Evolutionary conservation across 2,797 vertebrate species (phyloP).

Genomic region (Astyanax mexicanus): DNA sequence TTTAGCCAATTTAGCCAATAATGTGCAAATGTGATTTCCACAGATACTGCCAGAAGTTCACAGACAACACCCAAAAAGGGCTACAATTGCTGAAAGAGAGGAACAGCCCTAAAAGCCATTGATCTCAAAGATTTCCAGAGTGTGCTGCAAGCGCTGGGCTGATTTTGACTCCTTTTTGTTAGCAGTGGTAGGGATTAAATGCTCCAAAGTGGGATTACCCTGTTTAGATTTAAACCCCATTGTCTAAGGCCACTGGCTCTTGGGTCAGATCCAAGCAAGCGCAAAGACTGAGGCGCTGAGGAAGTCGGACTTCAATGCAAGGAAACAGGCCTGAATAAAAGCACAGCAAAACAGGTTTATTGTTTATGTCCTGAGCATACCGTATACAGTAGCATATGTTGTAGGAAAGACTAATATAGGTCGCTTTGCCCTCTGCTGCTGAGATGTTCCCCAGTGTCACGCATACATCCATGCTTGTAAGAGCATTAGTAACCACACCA

Average conservation of each 20-base stretch:
- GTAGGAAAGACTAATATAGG: not conserved
- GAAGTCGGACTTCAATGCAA: constrained; percentile 2
- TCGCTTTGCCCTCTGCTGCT: not conserved
- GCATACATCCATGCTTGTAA: constrained; percentile 31
- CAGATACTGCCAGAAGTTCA: constrained; percentile 10
- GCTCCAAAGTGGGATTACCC: constrained; percentile 30
- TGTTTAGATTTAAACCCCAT: constrained; percentile 41
- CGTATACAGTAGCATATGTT: not conserved
- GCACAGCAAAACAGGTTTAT: not conserved
- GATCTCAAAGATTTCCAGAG: constrained; percentile 34
- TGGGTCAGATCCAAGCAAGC: constrained; percentile 19
- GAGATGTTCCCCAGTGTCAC: not conserved
- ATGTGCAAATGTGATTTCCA: constrained; percentile 47
- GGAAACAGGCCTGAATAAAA: not conserved
- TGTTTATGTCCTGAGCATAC: constrained; percentile 5
- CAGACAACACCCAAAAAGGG: constrained; percentile 28
- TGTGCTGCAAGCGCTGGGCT: constrained; percentile 39
- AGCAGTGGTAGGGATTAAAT: constrained; percentile 40
- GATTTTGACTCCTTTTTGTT: constrained; percentile 49
- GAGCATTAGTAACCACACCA: constrained; percentile 66
- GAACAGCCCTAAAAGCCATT: constrained; percentile 49
- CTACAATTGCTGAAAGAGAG: constrained; percentile 49
- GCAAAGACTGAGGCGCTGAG: not conserved
- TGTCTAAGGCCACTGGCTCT: constrained; percentile 38
- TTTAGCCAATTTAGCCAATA: constrained; percentile 59